A percentile compares a stretch with the other conserved stretches of the same genome.
phyloP scores from a whole-genome alignment of 2,113 vertebrate species.

The Corythaixoides concolor region DNA sequence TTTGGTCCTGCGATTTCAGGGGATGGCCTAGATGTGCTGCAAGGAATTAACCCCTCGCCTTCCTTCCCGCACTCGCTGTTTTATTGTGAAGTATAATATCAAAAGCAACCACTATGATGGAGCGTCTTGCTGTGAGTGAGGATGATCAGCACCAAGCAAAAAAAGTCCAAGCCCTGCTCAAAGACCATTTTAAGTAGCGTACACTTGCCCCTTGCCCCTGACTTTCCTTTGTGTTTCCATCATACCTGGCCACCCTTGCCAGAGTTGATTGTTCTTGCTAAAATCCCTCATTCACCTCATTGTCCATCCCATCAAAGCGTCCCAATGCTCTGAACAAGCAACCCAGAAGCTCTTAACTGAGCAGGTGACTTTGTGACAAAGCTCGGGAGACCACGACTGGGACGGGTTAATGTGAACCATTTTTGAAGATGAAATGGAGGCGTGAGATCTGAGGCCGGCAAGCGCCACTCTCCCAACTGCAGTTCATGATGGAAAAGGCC shows the following conservation, averaged over 20 bases:
- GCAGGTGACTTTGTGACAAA: not conserved
- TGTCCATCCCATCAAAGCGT: not conserved
- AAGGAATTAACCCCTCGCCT: not conserved
- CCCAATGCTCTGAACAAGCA: not conserved
- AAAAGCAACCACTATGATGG: not conserved
- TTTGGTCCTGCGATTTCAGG: slow-evolving; percentile 33
- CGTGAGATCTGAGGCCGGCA: not conserved
- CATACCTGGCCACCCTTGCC: not conserved
- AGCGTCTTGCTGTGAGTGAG: not conserved
- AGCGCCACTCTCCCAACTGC: not conserved
- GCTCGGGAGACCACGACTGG: fast-evolving
- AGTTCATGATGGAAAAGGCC: not conserved
- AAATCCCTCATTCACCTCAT: not conserved
- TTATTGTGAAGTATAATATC: not conserved
- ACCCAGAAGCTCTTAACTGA: not conserved
- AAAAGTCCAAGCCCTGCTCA: not conserved
- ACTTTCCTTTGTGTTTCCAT: not conserved
- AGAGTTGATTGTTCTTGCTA: not conserved
- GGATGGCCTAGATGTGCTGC: slow-evolving; percentile 23
- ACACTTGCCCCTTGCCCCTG: not conserved
- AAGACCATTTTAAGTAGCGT: not conserved
- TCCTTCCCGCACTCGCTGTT: not conserved
- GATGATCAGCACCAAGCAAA: not conserved
- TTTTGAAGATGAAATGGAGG: not conserved
- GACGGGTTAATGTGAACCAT: not conserved